Percentiles rank a stretch among this genome's conserved stretches.
These are phyloP conservation scores for Takifugu rubripes DNA, from an alignment of 2,797 vertebrate species.

Conservation along the genomic window DNA sequence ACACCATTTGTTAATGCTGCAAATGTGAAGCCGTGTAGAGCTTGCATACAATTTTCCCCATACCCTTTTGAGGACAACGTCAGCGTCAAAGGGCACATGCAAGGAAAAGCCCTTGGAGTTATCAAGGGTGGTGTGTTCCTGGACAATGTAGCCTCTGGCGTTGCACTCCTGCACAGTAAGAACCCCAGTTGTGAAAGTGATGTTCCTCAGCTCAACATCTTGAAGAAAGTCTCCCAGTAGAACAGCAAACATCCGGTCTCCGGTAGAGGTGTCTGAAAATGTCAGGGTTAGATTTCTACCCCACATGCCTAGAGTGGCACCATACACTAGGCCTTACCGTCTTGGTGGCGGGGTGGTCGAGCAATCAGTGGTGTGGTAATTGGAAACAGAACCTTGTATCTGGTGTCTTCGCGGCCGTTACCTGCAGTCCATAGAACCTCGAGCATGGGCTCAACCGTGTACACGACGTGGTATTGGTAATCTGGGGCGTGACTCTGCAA, in stretches of 20 bases:
- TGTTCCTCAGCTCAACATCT: conserved; percentile 72
- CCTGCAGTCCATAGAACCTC: conserved; percentile 72
- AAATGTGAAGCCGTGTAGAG: background rate
- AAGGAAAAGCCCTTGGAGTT: conserved; percentile 58
- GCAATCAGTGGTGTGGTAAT: conserved; percentile 71
- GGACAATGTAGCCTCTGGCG: conserved; percentile 56
- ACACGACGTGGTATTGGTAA: conserved; percentile 70
- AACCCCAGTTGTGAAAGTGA: conserved; percentile 67
- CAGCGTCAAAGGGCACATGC: conserved; percentile 62
- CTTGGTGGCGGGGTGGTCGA: conserved; percentile 25
- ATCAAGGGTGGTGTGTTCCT: conserved; percentile 59
- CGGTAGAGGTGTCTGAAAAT: conserved; percentile 57
- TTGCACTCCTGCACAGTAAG: conserved; percentile 61
- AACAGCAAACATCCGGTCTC: conserved; percentile 55
- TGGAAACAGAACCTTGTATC: conserved; percentile 76
- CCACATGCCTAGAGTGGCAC: background rate
- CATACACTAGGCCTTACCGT: conserved; percentile 43
- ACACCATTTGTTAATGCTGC: too few relatives aligned
- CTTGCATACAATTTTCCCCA: conserved; percentile 9
- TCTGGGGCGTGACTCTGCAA: conserved; percentile 75
- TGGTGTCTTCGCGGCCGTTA: conserved; percentile 51
- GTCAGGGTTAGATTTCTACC: background rate
- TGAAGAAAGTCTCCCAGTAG: conserved; percentile 65
- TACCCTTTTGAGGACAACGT: conserved; percentile 66
- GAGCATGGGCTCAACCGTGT: conserved; percentile 74